Conservation (phyloP, 1,140 invertebrate genomes). For the Magallana ariakensis region DNA sequence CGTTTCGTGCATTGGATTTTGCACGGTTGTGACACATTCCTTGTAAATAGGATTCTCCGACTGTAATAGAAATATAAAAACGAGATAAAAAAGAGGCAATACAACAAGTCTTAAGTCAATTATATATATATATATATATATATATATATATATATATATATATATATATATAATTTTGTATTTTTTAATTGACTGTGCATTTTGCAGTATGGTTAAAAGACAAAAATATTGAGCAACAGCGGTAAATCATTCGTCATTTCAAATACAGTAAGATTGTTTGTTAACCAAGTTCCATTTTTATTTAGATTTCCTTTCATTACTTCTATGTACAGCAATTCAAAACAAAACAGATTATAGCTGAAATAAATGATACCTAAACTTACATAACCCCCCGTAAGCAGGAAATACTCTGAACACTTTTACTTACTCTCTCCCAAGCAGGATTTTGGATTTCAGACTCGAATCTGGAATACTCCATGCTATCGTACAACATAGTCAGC, state of each 20-base stretch:
- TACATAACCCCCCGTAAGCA: too few species aligned
- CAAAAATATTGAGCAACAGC: too few species aligned
- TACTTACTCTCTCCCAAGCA: slow-evolving; percentile 89
- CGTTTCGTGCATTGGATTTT: slow-evolving; percentile 89
- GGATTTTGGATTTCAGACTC: slow-evolving; percentile 95
- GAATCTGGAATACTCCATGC: slow-evolving; percentile 95
- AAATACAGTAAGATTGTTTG: neutral
- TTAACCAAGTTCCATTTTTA: neutral
- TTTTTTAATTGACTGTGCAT: neutral
- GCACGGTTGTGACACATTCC: slow-evolving; percentile 98
- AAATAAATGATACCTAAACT: too few species aligned
- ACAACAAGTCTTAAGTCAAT: neutral
- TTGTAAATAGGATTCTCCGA: slow-evolving; percentile 98
- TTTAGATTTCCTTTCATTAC: neutral
- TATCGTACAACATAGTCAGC: slow-evolving; percentile 94
- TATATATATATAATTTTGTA: too few species aligned
- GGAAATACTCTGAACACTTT: too few species aligned
- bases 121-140: neutral
- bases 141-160: neutral
- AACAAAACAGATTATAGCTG: neutral
- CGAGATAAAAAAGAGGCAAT: too few species aligned
- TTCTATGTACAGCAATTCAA: neutral
- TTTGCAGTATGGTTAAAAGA: too few species aligned
- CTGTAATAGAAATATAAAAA: slow-evolving; percentile 82
- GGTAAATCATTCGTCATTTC: neutral